Evolutionary conservation across 2,797 vertebrate genomes (phyloP).

Genomic region (Gallinago nigripennis): DNA sequence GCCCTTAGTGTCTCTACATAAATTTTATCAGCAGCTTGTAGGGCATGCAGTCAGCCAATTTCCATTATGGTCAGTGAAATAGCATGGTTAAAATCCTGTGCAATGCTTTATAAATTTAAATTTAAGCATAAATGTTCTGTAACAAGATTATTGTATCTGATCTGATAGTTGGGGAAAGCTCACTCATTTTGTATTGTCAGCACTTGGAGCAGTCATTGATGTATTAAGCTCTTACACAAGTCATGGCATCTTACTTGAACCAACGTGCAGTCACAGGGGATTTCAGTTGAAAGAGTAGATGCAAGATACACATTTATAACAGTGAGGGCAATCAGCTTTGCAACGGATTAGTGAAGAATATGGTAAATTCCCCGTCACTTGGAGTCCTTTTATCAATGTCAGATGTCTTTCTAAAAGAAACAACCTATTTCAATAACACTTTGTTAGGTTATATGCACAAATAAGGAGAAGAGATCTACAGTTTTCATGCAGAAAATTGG

Average conservation of each 20-base stretch:
- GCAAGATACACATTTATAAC: constrained; percentile 46
- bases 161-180: constrained; percentile 51
- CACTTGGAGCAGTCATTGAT: constrained; percentile 57
- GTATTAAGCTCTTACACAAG: constrained; percentile 64
- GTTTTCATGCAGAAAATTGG: not conserved
- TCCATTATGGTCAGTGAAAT: constrained; percentile 63
- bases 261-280: constrained; percentile 11
- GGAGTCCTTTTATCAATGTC: constrained; percentile 49
- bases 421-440: not conserved
- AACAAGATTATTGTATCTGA: constrained; percentile 65
- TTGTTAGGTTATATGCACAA: constrained; percentile 9
- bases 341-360: constrained; percentile 32
- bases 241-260: constrained; percentile 56
- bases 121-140: constrained; percentile 70
- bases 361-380: constrained; percentile 21
- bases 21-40: constrained; percentile 61
- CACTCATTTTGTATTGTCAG: constrained; percentile 64
- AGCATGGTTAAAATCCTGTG: constrained; percentile 61
- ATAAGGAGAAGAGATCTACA: not conserved
- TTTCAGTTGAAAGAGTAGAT: constrained; percentile 41
- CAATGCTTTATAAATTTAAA: constrained; percentile 70
- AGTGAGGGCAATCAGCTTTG: constrained; percentile 42
- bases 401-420: constrained; percentile 25
- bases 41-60: constrained; percentile 61
- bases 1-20: constrained; percentile 32